These are phyloP conservation scores for Nyctereutes procyonoides DNA, from an alignment of 2,113 vertebrate species.

Conservation along the genomic window DNA sequence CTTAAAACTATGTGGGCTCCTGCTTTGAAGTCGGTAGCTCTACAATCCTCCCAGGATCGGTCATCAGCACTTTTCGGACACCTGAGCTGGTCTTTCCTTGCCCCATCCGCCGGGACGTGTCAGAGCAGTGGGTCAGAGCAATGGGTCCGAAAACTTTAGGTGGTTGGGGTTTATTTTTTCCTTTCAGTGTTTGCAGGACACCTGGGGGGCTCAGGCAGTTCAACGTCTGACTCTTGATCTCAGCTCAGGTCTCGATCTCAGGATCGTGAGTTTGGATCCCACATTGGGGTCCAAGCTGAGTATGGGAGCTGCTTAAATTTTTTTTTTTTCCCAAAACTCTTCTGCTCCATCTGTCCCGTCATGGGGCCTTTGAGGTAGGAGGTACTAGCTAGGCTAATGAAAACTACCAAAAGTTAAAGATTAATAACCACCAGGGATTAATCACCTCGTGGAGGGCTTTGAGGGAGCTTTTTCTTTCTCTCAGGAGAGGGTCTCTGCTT, in stretches of 20 bases:
- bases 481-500: slow-evolving; percentile 51
- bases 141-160: neutral
- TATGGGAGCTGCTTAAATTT: neutral
- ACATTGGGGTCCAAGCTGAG: neutral
- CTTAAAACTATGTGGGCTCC: slow-evolving; percentile 60
- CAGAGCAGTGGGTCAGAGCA: neutral
- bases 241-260: neutral
- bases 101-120: accelerated
- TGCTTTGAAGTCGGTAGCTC: slow-evolving; percentile 66
- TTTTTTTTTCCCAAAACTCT: neutral
- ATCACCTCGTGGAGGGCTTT: neutral
- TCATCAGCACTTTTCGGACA: slow-evolving; percentile 31
- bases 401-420: slow-evolving; percentile 71
- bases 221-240: neutral
- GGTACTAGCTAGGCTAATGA: slow-evolving; percentile 8
- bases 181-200: neutral
- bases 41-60: slow-evolving; percentile 57
- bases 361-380: neutral
- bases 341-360: neutral
- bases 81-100: neutral
- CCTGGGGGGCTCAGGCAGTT: neutral
- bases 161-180: neutral
- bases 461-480: neutral
- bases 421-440: neutral
- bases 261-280: neutral